Evolutionary conservation across 2,888 invertebrate species (phyloP).

Genomic region (Holacanthella duospinosa): DNA sequence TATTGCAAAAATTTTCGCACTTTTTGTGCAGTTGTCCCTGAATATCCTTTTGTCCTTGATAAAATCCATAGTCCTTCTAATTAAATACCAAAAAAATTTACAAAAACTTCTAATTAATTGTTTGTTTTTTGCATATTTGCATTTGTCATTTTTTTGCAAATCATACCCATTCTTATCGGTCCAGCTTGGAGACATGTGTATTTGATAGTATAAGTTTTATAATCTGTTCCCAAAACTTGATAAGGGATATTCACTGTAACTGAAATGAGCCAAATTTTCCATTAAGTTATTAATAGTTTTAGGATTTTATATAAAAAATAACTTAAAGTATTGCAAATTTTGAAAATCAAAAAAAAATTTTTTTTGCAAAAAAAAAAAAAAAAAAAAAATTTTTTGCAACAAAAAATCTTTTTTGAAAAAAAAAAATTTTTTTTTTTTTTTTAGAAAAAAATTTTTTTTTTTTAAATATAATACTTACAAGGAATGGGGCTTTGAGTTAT

Average conservation of each 20-base stretch:
- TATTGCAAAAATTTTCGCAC: too few species aligned
- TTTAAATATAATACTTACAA: background rate
- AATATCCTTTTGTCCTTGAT: background rate
- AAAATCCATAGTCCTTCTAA: background rate
- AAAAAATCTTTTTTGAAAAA: too few species aligned
- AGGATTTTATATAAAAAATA: too few species aligned
- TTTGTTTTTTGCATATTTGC: too few species aligned
- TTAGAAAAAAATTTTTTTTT: too few species aligned
- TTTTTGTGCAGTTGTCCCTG: background rate
- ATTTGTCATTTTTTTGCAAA: background rate
- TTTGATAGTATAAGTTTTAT: slow-evolving; percentile 6
- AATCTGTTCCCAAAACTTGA: slow-evolving; percentile 1
- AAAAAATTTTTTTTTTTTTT: too few species aligned
- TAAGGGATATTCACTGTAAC: background rate
- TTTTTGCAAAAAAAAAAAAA: too few species aligned
- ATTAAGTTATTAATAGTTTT: too few species aligned
- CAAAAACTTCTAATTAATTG: background rate
- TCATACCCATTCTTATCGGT: background rate
- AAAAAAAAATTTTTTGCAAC: too few species aligned
- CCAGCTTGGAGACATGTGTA: background rate
- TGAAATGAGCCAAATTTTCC: background rate
- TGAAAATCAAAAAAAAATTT: too few species aligned
- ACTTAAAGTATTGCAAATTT: too few species aligned
- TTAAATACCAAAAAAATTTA: background rate
- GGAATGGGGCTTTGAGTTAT: background rate